Percentiles rank a stretch among this genome's conserved stretches.
These are phyloP conservation scores for Crocuta crocuta DNA, from an alignment of 2,113 vertebrate species.

Conservation along the genomic window DNA sequence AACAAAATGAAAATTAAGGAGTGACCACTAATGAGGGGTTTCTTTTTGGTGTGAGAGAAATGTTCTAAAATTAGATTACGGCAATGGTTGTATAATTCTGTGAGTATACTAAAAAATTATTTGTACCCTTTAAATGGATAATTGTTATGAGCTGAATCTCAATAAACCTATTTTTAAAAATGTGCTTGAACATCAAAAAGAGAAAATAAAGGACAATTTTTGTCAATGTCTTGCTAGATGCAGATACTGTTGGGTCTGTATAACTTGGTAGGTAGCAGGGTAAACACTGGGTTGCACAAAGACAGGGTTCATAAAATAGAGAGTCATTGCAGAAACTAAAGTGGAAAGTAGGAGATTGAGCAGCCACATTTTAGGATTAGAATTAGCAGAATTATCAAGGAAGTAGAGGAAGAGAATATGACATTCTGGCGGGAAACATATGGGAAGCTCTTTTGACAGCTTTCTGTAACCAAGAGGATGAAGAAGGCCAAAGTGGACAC, in stretches of 20 bases:
- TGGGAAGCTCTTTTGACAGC: accelerated
- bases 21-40: background rate
- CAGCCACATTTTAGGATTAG: background rate
- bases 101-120: background rate
- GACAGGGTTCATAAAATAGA: background rate
- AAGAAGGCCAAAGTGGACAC: background rate
- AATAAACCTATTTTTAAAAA: background rate
- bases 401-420: background rate
- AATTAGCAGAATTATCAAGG: background rate
- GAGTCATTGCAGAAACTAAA: background rate
- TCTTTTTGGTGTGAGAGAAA: background rate
- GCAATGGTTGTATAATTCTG: background rate
- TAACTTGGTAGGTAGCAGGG: background rate
- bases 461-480: too few relatives aligned
- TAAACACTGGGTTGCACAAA: background rate
- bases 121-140: background rate
- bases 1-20: background rate
- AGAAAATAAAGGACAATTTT: background rate
- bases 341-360: background rate
- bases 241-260: too few relatives aligned
- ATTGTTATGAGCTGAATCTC: background rate
- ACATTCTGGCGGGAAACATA: background rate
- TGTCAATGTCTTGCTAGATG: background rate
- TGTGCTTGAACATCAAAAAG: background rate
- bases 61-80: background rate